A percentile compares a stretch with the other conserved stretches of the same genome.
Conservation (phyloP, 1,140 invertebrate species). For the Neodiprion lecontei region DNA sequence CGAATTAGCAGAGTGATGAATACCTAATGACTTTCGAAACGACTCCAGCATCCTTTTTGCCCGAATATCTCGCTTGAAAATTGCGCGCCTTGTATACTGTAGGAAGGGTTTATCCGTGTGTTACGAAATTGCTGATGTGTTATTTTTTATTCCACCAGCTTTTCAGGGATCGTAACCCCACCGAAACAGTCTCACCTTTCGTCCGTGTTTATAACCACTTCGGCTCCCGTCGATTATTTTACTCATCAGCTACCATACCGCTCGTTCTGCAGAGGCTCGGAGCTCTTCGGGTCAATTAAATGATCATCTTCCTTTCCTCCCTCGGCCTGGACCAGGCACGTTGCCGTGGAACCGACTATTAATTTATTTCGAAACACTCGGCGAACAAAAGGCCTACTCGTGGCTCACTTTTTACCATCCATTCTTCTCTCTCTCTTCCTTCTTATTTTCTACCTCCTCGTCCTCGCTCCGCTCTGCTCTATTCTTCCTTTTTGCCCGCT, state of each 20-base stretch:
- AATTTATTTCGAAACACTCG: conserved; percentile 49
- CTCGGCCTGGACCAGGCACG: conserved; percentile 26
- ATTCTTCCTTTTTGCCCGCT: conserved; percentile 26
- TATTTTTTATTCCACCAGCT: too few species aligned
- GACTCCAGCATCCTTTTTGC: too few species aligned
- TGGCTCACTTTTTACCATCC: conserved; percentile 33
- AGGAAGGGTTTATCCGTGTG: too few species aligned
- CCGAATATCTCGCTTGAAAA: too few species aligned
- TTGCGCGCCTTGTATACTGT: too few species aligned
- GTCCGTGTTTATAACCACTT: too few species aligned
- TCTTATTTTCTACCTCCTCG: neutral
- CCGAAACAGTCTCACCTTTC: too few species aligned
- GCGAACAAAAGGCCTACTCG: conserved; percentile 52
- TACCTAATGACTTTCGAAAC: too few species aligned
- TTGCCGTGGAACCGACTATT: conserved; percentile 42
- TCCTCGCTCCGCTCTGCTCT: neutral
- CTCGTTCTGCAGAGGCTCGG: neutral
- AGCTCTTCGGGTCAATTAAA: conserved; percentile 46
- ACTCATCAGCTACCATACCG: neutral
- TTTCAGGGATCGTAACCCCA: too few species aligned
- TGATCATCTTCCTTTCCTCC: conserved; percentile 41
- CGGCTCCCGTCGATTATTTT: neutral
- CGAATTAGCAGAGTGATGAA: too few species aligned
- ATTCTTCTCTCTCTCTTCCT: conserved; percentile 15
- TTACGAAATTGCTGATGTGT: too few species aligned